A percentile compares a stretch with the other conserved stretches of the same genome.
Evolutionary conservation across 2,797 vertebrate genomes (phyloP).

Genomic region (Philypnodon macrostomus): DNA sequence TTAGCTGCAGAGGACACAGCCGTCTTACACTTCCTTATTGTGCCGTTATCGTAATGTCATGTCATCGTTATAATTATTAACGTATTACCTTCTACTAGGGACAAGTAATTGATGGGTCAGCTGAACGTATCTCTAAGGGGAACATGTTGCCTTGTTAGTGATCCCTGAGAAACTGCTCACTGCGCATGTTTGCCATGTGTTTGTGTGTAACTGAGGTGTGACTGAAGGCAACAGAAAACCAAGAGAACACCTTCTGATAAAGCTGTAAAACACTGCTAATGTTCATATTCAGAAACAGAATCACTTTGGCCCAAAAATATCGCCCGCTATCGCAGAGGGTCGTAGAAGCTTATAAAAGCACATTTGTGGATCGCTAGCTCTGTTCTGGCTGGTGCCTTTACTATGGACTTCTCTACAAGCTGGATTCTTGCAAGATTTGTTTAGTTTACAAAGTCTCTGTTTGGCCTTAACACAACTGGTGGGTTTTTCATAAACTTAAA

Average conservation of each 20-base stretch:
- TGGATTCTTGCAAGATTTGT: too few species aligned
- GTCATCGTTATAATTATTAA: constrained; percentile 72
- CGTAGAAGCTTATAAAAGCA: too few species aligned
- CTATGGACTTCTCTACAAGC: too few species aligned
- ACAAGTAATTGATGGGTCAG: constrained; percentile 71
- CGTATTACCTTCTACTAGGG: constrained; percentile 55
- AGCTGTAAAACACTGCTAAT: constrained; percentile 9
- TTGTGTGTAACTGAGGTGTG: constrained; percentile 48
- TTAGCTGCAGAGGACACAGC: constrained; percentile 34
- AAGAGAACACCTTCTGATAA: constrained; percentile 35
- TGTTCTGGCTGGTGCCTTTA: too few species aligned
- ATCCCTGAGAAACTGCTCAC: constrained; percentile 45
- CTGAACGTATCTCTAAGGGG: constrained; percentile 53
- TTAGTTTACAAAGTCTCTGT: too few species aligned
- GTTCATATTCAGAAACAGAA: constrained; percentile 31
- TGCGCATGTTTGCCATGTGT: constrained; percentile 39
- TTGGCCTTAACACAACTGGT: too few species aligned
- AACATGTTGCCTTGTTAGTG: constrained; percentile 59
- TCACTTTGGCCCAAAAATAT: constrained; percentile 32
- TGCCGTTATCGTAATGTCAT: constrained; percentile 65
- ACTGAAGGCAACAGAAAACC: constrained; percentile 37
- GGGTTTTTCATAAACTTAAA: too few species aligned
- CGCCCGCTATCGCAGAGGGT: too few species aligned
- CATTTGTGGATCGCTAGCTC: too few species aligned
- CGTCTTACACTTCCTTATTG: constrained; percentile 64